Conservation (phyloP, 2,888 invertebrate species). For the Incurvaria masculella region DNA sequence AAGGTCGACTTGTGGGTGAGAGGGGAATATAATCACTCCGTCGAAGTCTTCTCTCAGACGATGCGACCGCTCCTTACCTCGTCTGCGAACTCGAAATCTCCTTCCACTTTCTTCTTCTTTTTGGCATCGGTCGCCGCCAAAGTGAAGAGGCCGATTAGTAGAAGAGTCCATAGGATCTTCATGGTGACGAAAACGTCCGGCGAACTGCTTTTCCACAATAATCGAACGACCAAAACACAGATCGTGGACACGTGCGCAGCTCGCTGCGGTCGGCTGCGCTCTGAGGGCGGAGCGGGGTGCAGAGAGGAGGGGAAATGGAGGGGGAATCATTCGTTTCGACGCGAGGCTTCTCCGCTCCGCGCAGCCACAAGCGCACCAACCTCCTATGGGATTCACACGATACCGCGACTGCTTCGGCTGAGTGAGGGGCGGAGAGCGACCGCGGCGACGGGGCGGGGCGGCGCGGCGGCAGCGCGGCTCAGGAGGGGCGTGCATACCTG, state of each 20-base stretch:
- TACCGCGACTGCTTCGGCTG: too few species aligned
- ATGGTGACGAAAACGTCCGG: not conserved
- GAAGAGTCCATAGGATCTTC: not conserved
- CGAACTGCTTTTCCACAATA: not conserved
- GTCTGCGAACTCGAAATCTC: slow-evolving; percentile 76
- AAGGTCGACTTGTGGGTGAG: slow-evolving; percentile 7
- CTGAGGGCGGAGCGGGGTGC: slow-evolving; percentile 9
- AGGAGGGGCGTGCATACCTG: too few species aligned
- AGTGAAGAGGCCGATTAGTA: not conserved
- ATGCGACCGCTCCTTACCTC: slow-evolving; percentile 55
- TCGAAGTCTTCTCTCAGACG: not conserved
- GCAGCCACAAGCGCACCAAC: not conserved
- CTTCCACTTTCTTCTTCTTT: slow-evolving; percentile 71
- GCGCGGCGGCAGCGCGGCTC: too few species aligned
- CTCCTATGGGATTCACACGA: too few species aligned
- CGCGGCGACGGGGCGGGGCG: too few species aligned
- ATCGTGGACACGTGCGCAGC: slow-evolving; percentile 16
- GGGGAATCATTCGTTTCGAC: too few species aligned
- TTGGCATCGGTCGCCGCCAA: slow-evolving; percentile 30
- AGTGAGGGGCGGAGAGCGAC: too few species aligned
- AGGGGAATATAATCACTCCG: slow-evolving; percentile 7
- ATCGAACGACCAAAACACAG: slow-evolving; percentile 12
- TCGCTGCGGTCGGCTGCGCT: slow-evolving; percentile 13
- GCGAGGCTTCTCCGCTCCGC: not conserved
- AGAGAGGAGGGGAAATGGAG: slow-evolving; percentile 4